Conservation (phyloP, 2,888 invertebrate species). For the Ophion slaviceki region DNA sequence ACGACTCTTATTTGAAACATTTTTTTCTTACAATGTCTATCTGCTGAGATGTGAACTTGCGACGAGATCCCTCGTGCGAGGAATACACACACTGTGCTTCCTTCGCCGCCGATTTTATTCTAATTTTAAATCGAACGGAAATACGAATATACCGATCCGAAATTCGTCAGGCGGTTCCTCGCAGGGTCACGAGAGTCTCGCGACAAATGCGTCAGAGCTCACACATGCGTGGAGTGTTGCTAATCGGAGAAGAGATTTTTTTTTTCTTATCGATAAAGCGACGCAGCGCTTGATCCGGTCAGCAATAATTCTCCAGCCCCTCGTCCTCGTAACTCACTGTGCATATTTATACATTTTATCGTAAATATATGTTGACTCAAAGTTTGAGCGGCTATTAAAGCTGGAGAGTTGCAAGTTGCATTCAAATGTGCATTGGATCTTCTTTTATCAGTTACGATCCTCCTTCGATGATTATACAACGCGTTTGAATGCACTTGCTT, state of each 20-base stretch:
- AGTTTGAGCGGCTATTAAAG: background rate
- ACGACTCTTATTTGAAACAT: background rate
- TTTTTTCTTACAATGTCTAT: background rate
- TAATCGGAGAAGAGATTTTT: background rate
- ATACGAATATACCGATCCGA: conserved; percentile 7
- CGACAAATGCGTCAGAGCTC: conserved; percentile 13
- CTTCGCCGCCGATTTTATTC: background rate
- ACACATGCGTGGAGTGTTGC: background rate
- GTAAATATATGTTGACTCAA: conserved; percentile 5
- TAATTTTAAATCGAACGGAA: conserved; percentile 33
- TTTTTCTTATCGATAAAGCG: background rate
- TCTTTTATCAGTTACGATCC: background rate
- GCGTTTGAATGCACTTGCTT: background rate
- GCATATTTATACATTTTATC: background rate
- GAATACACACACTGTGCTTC: background rate
- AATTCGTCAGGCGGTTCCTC: conserved; percentile 22
- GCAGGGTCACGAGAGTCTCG: conserved; percentile 39
- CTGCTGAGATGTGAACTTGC: background rate
- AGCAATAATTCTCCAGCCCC: conserved; percentile 37
- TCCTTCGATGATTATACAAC: background rate
- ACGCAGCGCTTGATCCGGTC: conserved; percentile 9
- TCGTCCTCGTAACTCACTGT: background rate
- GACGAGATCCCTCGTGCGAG: background rate
- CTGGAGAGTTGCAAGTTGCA: background rate
- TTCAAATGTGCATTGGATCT: background rate